Evolutionary conservation across 2,888 invertebrate species (phyloP).

Genomic region (Willowsia nigromaculata): DNA sequence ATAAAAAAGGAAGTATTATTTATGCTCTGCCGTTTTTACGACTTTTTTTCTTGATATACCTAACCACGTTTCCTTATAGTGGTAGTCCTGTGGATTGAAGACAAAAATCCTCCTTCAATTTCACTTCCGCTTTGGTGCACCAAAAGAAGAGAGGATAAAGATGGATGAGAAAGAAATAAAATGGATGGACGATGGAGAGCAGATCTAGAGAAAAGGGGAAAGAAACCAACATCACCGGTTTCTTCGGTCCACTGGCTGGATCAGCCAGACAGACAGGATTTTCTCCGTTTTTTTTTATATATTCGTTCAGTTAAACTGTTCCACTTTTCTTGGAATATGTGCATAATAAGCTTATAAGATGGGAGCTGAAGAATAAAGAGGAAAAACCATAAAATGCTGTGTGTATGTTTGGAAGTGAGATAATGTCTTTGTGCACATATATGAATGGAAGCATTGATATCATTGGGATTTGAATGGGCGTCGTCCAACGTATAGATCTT

Average conservation of each 20-base stretch:
- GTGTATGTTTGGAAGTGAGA: too few species aligned
- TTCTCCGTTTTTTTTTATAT: background rate
- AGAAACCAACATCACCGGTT: background rate
- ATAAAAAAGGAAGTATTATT: too few species aligned
- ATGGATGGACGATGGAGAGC: conserved; percentile 10
- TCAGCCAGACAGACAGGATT: conserved; percentile 2
- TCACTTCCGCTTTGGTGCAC: background rate
- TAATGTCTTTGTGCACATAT: too few species aligned
- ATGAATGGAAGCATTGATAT: background rate
- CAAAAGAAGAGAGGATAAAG: background rate
- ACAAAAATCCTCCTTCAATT: background rate
- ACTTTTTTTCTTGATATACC: too few species aligned
- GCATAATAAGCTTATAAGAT: conserved; percentile 8
- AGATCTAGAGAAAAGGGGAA: background rate
- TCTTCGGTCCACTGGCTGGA: conserved; percentile 7
- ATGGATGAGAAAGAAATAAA: background rate
- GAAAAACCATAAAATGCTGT: too few species aligned
- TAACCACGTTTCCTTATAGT: too few species aligned
- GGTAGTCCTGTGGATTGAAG: too few species aligned
- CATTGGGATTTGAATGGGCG: background rate
- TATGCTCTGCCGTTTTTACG: too few species aligned
- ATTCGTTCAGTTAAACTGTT: background rate
- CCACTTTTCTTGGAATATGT: background rate
- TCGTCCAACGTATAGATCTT: background rate
- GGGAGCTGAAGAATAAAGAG: too few species aligned